Base-by-base conservation (phyloP, 2,888 invertebrate genomes). In the Agriopis marginaria region DNA sequence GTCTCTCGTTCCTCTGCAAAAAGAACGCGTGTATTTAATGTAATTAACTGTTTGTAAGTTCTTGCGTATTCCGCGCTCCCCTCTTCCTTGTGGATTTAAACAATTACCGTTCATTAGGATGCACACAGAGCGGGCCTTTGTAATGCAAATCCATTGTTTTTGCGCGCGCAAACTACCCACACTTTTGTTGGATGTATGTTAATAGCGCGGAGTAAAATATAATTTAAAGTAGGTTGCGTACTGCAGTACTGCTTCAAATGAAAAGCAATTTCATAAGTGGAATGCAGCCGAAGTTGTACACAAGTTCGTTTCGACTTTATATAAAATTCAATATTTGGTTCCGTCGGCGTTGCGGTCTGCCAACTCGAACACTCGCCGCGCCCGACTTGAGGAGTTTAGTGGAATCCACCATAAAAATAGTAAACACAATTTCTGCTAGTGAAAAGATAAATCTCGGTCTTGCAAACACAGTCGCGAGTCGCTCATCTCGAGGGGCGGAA, bases 21-120 rank as follows among this genome's bases (percentile, higher is more conserved):
- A 81, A 82, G 77, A 74, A 78, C 79, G 75, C 75, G 76, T 80
- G 78, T 83, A 81, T 81, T 81, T 82, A 84, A 82, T 80, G 77
- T 82, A 86, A 86, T 87, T 86, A 86, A 81, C 82, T 82, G 81
- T 83, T 85, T 82, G 82, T 78, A 80, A 82, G 80, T 82, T 79
- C 81, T 83, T 81, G 81, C 79, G 80, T 82, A 82, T 81, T 83
- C 83, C 65, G 72, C 76, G 75, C 75, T 77, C 72, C 73, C 77
- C 79, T 78, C 82, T 83, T 86, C 85, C 87, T 89, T 89, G 90
- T 88, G 85, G 87, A 85, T 87, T 89, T 86, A 86, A 89, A 89
- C 89, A 89, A 90, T 91, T 91, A 89, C 81, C 81, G 86, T 89
- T 89, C 87, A 87, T 90, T 89, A 89, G 86, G 84, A 87, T 85